These are phyloP conservation scores for Cybosia mesomella DNA, from an alignment of 2,888 invertebrate species.

Conservation along the genomic window DNA sequence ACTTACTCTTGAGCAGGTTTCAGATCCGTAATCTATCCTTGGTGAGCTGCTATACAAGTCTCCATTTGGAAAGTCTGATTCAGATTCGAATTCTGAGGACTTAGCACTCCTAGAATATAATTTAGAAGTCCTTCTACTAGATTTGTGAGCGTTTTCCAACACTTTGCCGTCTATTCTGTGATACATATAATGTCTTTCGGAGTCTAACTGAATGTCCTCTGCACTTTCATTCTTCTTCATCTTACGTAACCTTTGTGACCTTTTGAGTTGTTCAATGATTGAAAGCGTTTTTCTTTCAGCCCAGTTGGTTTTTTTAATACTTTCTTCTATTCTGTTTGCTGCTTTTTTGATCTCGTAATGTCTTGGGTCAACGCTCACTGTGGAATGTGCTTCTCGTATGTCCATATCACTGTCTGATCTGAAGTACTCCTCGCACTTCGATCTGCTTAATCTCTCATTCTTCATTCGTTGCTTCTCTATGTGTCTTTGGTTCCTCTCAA, in stretches of 20 bases:
- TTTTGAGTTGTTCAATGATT: constrained; percentile 81
- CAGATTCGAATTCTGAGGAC: constrained; percentile 93
- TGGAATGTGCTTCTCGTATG: constrained; percentile 63
- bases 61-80: constrained; percentile 85
- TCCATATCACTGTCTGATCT: constrained; percentile 78
- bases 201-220: constrained; percentile 82
- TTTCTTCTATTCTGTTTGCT: constrained; percentile 79
- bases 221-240: constrained; percentile 77
- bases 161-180: constrained; percentile 84
- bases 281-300: constrained; percentile 81
- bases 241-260: constrained; percentile 78
- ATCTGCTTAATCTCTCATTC: constrained; percentile 73
- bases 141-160: constrained; percentile 85
- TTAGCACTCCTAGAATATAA: constrained; percentile 89
- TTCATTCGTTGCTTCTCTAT: constrained; percentile 86
- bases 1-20: constrained; percentile 80
- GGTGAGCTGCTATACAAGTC: constrained; percentile 78
- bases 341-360: constrained; percentile 76
- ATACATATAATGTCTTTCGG: constrained; percentile 81
- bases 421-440: constrained; percentile 76
- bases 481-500: constrained; percentile 87
- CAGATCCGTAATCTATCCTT: constrained; percentile 87
- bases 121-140: constrained; percentile 79
- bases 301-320: constrained; percentile 84
- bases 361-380: constrained; percentile 59